Evolutionary conservation across 2,797 vertebrate species (phyloP), one percentile per base, ranked within the genome.

Genomic region (Hylomyscus alleni): DNA sequence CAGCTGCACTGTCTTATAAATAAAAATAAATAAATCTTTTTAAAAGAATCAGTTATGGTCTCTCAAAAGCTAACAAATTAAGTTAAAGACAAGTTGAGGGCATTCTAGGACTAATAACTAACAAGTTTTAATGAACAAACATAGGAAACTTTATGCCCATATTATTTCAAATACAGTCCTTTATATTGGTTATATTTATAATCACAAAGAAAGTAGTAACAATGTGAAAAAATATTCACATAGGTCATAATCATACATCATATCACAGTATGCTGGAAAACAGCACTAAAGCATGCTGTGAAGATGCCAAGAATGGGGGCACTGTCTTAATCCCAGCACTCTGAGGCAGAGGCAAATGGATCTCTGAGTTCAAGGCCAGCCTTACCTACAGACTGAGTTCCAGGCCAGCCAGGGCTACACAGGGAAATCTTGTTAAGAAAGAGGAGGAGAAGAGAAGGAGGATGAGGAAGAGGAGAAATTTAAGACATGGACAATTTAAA

Each of bases 51-150:
- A 85, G 62, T 85, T 84, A 76, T 3, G 14, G 15, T 24, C 73
- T 90, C 31, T 92, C n/a, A 94, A 95, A 95, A 95, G 87, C 75
- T 62, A 93, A 80, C 3, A 90, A 29, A 73, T 56, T 47, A 91
- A 86, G 13, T 54, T 54, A 94, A 94, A 96, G 82, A 31, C 50
- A 83, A 52, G 50, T 83, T 13, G 77, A 92, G 34, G 75, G 81
- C 65, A 87, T 72, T 87, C 65, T 78, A 34, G 75, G 50, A 87
- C 75, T 89, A 95, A 65, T 19, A 83, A 50, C 11, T 24, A 83
- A 44, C 12, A 96, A 77, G 40, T 34, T 76, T 94, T 94, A 76
- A 40, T 91, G 73, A 94, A 69, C 0, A 93, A 82, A 95, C 19
- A 88, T 3, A 95, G 47, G 22, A 77, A 75, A 73, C 15, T 67